phyloP scores from a whole-genome alignment of 2,888 invertebrate genomes.

The Cryptus viduatorius region DNA sequence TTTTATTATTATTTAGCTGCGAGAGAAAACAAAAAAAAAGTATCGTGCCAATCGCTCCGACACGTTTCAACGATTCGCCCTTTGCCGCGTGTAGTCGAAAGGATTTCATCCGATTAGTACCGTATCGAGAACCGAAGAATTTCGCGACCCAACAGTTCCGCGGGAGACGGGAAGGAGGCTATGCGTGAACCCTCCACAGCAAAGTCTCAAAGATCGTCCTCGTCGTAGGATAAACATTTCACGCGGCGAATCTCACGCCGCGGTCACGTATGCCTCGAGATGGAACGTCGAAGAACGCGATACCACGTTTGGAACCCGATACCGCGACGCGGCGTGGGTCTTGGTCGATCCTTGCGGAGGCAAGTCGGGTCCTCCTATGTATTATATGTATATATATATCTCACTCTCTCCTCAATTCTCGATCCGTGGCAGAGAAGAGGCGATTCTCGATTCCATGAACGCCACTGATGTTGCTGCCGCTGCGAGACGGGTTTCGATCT shows the following conservation, averaged over 20 bases:
- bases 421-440: slow-evolving; percentile 26
- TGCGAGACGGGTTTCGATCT: slow-evolving; percentile 54
- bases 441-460: slow-evolving; percentile 56
- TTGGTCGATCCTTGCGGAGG: slow-evolving; percentile 41
- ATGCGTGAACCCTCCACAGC: slow-evolving; percentile 30
- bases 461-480: slow-evolving; percentile 22
- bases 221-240: slow-evolving; percentile 70
- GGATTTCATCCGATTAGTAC: slow-evolving; percentile 36
- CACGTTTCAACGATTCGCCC: slow-evolving; percentile 26
- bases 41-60: slow-evolving; percentile 26
- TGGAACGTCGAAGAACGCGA: slow-evolving; percentile 81
- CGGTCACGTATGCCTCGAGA: slow-evolving; percentile 68
- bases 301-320: slow-evolving; percentile 80
- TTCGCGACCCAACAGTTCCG: slow-evolving; percentile 27
- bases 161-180: neutral
- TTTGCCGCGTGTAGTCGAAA: slow-evolving; percentile 14
- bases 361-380: slow-evolving; percentile 9
- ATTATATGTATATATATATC: neutral
- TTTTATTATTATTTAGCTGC: neutral
- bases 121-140: slow-evolving; percentile 38
- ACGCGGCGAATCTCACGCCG: slow-evolving; percentile 41
- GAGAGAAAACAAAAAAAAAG: slow-evolving; percentile 14
- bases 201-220: slow-evolving; percentile 36
- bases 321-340: slow-evolving; percentile 65
- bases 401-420: slow-evolving; percentile 38